Percentiles rank a stretch among this genome's conserved stretches.
Evolutionary conservation across 1,140 invertebrate genomes (phyloP).

Genomic region (Eubasilissa regina): DNA sequence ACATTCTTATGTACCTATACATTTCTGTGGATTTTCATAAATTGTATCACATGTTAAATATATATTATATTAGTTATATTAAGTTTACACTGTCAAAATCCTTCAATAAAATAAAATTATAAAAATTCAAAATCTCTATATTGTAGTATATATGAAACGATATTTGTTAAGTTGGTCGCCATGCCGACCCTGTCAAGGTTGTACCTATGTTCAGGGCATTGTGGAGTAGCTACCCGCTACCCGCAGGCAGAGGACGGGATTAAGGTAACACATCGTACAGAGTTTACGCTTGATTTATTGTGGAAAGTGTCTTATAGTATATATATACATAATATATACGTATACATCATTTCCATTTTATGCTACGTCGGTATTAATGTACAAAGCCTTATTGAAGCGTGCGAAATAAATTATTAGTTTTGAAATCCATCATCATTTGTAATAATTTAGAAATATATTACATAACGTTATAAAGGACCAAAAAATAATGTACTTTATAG

Average conservation of each 20-base stretch:
- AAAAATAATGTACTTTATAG: too few relatives aligned
- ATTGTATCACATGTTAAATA: too few relatives aligned
- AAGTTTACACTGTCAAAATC: too few relatives aligned
- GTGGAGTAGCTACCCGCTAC: slow-evolving; percentile 2
- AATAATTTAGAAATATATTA: too few relatives aligned
- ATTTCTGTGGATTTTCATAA: too few relatives aligned
- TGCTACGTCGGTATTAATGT: slow-evolving; percentile 17
- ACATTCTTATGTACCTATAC: too few relatives aligned
- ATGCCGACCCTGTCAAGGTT: neutral
- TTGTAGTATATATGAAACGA: too few relatives aligned
- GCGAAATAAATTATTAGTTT: slow-evolving; percentile 4
- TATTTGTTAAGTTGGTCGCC: neutral
- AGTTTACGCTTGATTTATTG: slow-evolving; percentile 38
- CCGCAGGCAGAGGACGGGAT: slow-evolving; percentile 16
- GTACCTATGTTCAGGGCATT: slow-evolving; percentile 22
- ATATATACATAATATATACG: neutral
- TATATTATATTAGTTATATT: too few relatives aligned
- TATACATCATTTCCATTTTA: slow-evolving; percentile 29
- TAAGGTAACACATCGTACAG: slow-evolving; percentile 29
- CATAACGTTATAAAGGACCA: too few relatives aligned
- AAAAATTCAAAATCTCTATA: too few relatives aligned
- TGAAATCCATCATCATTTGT: neutral
- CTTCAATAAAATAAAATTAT: too few relatives aligned
- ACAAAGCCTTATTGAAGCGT: slow-evolving; percentile 34
- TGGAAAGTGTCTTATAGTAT: slow-evolving; percentile 24